Evolutionary conservation across 92 coral and sea anemone species (phyloP).

Genomic region (Paragorgia papillata): DNA sequence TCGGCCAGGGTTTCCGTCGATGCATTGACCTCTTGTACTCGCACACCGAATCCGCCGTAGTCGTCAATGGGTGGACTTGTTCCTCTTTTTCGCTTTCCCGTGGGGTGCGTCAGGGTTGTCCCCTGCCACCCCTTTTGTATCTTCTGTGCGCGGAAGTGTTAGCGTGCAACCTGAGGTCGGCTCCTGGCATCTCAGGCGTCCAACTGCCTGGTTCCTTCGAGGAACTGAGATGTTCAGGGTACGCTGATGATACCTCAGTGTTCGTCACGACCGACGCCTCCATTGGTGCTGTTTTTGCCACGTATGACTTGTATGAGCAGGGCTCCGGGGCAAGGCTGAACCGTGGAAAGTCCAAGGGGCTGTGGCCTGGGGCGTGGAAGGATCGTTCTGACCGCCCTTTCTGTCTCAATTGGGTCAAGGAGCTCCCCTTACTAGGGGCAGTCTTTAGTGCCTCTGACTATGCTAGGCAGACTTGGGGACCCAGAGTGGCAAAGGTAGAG

Average conservation of each 20-base stretch:
- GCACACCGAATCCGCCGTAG: no score
- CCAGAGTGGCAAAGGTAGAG: neutral
- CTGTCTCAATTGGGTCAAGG: no score
- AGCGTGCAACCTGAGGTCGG: neutral
- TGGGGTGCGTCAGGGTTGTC: slow-evolving; percentile 46
- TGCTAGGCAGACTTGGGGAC: neutral
- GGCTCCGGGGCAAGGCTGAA: no score
- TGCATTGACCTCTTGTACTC: no score
- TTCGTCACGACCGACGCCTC: neutral
- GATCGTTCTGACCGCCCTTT: neutral
- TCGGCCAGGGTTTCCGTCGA: no score
- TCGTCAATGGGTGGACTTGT: no score
- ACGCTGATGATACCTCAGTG: no score
- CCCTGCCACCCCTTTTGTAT: slow-evolving; percentile 35
- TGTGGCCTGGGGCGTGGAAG: no score
- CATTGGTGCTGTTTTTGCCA: neutral
- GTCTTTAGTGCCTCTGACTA: neutral
- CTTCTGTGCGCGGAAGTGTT: no score
- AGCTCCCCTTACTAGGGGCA: no score
- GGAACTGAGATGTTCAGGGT: neutral
- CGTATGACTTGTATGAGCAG: neutral
- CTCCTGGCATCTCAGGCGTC: neutral
- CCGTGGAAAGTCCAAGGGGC: no score
- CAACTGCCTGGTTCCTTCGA: neutral
- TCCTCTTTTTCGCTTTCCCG: no score